phyloP scores from a whole-genome alignment of 2,797 vertebrate genomes.

The Microhierax caerulescens region DNA sequence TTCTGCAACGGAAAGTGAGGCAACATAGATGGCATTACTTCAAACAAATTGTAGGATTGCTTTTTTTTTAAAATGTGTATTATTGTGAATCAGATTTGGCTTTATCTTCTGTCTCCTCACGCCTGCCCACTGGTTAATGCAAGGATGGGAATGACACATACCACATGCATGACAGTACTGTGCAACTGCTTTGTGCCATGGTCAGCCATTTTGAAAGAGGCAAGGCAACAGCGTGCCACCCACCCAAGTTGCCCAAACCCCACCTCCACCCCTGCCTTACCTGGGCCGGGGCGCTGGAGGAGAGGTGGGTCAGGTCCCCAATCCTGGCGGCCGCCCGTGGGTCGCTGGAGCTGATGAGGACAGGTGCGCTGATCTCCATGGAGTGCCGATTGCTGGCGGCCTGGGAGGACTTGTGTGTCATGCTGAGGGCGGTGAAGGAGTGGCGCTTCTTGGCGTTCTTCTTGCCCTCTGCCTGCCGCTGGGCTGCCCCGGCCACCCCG shows the following conservation, averaged over 20 bases:
- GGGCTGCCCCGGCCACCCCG: conserved; percentile 75
- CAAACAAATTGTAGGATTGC: neutral
- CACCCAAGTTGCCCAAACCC: neutral
- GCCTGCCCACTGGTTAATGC: neutral
- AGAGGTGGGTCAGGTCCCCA: conserved; percentile 80
- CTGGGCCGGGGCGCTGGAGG: conserved; percentile 83
- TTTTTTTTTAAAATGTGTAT: neutral
- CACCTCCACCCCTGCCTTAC: conserved; percentile 44
- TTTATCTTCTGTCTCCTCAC: neutral
- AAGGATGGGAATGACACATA: neutral
- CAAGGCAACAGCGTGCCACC: accelerated
- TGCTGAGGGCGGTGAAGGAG: conserved; percentile 94
- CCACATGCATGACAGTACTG: neutral
- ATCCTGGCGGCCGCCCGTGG: conserved; percentile 92
- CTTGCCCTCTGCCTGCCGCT: conserved; percentile 88
- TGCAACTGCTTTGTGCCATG: accelerated
- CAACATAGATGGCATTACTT: neutral
- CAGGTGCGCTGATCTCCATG: conserved; percentile 97
- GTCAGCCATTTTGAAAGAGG: neutral
- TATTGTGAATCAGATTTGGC: neutral
- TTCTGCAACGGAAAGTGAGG: neutral
- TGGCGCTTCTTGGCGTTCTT: conserved; percentile 98
- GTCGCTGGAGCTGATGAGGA: conserved; percentile 96
- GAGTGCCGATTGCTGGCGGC: conserved; percentile 93
- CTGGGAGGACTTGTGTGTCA: conserved; percentile 92